A percentile compares a stretch with the other conserved stretches of the same genome.
phyloP scores from a whole-genome alignment of 2,113 vertebrate species.

The Falcunculus frontatus region DNA sequence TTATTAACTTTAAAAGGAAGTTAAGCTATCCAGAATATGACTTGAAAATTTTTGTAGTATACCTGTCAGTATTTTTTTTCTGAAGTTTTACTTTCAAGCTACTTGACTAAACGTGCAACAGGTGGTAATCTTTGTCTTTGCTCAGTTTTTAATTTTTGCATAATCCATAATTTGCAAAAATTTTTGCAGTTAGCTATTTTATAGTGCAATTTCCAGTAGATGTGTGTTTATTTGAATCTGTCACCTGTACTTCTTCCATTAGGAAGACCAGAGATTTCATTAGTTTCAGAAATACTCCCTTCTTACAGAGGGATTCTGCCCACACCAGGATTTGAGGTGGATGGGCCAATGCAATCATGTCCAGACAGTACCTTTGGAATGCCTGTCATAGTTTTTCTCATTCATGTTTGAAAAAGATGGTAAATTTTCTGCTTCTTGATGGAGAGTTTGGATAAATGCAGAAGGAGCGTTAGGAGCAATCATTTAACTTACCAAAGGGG shows the following conservation, averaged over 20 bases:
- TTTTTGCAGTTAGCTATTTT: not conserved
- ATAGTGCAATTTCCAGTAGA: not conserved
- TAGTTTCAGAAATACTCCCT: not conserved
- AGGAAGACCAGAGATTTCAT: not conserved
- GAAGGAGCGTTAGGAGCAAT: not conserved
- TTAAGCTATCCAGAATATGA: not conserved
- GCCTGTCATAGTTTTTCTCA: not conserved
- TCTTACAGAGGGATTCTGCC: not conserved
- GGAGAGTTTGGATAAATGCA: not conserved
- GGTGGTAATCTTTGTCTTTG: not conserved
- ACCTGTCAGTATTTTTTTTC: rapidly evolving
- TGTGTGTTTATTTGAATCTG: not conserved
- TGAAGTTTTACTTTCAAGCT: not conserved
- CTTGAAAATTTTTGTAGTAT: not conserved
- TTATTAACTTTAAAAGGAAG: not conserved
- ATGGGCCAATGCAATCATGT: not conserved
- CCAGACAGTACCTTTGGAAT: not conserved
- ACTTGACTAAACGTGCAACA: not conserved
- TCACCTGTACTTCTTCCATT: not conserved
- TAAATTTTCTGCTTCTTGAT: not conserved
- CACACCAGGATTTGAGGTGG: not conserved
- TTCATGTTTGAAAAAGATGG: not conserved
- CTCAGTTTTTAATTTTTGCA: not conserved
- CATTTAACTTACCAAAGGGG: rapidly evolving
- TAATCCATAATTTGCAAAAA: not conserved